Base-by-base conservation (phyloP, 1,140 invertebrate species). In the Drosophila jambulina region DNA sequence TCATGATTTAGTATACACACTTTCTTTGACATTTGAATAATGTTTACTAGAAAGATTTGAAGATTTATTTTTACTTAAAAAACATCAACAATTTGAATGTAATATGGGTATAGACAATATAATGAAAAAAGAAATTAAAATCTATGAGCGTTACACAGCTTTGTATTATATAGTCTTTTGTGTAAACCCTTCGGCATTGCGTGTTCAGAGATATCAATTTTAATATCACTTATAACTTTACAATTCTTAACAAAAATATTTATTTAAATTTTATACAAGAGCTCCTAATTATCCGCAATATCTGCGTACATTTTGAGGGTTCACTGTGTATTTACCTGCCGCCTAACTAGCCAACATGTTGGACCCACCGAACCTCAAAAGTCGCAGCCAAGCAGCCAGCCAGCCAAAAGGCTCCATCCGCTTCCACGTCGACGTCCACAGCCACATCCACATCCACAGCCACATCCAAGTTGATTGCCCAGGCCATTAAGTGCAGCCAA, bases 401-500 rank as follows among this genome's bases (percentile, higher is more conserved):
- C 25, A 63, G 32, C 59, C 63, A 32, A 76, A 60, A 60, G 78
- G 53, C 53, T 56, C 70, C 64, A 81, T 64, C 27, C 64, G 51
- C 51, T 45, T 43, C 64, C 68, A 36, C 60, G 13, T 21, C 40
- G 17, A 38, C 21, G 6, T n/a, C 34, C 53, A 32, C 32, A 54
- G n/a, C 49, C 27, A 53, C 25, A 53, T 32, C 12, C 27, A 29
- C 34, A 59, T 25, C 57, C 57, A 65, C 21, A 67, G 27, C 48
- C 67, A 70, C 74, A 75, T 76, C 60, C 74, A 76, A 77, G 53
- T 76, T 90, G 85, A 90, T 90, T 90, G 86, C 85, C 84, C 78
- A 76, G 81, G 78, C 86, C 81, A 90, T 88, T 90, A 90, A 90
- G 86, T 91, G 81, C 85, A 84, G 58, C 81, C 81, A 86, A 71